These are phyloP conservation scores for Seira musarum DNA, from an alignment of 2,888 invertebrate genomes.

Conservation along the genomic window DNA sequence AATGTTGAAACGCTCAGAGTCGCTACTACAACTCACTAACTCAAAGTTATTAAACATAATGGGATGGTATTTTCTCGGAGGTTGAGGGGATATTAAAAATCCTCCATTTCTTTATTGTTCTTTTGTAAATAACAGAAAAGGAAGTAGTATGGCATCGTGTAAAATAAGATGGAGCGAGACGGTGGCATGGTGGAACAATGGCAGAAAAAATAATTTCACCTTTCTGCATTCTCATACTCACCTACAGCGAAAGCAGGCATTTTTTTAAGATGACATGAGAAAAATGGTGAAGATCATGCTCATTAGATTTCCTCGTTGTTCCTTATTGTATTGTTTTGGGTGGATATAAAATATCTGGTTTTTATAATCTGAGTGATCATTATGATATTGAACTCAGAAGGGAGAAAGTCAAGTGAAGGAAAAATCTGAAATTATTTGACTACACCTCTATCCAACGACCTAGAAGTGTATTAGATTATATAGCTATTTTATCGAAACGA, in stretches of 20 bases:
- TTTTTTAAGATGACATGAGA: not conserved
- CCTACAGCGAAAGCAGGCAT: not conserved
- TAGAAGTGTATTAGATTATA: not conserved
- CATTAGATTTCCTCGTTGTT: not conserved
- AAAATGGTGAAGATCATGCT: not conserved
- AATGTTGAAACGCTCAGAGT: too few species aligned
- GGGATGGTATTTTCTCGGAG: not conserved
- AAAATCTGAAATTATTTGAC: constrained; percentile 46
- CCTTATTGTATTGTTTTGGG: not conserved
- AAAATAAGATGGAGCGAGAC: too few species aligned
- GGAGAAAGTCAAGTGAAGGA: constrained; percentile 52
- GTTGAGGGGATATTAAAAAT: not conserved
- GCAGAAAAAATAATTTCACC: not conserved
- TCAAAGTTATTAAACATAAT: too few species aligned
- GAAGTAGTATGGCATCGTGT: not conserved
- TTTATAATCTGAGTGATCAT: not conserved
- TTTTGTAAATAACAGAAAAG: not conserved
- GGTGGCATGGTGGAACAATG: not conserved
- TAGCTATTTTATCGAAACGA: too few species aligned
- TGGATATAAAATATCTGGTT: not conserved
- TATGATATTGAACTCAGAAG: constrained; percentile 32
- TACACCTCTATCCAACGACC: not conserved
- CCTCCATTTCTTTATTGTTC: not conserved
- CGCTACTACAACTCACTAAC: too few species aligned
- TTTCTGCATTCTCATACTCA: not conserved